Base-by-base conservation (phyloP, 1,140 invertebrate genomes). In the Chelonus insularis region DNA sequence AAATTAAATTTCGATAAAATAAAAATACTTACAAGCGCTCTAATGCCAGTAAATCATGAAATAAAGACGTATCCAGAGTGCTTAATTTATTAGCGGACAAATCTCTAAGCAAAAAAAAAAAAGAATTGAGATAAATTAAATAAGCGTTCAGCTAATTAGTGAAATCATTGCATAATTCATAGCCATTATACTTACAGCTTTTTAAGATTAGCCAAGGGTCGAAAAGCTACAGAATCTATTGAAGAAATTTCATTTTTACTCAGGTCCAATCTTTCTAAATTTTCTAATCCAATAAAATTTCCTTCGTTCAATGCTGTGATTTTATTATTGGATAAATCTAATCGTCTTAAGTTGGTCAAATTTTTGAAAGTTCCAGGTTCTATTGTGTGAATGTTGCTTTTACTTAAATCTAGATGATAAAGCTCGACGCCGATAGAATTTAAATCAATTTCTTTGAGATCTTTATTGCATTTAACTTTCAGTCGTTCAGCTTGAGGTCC, bases 311-410 rank as follows among this genome's bases (percentile, higher is more conserved):
- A 80, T 66, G 83, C 77, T 67, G 77, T 84, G 37, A 91, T 85
- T 62, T 84, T 83, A 74, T 91, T 91, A 48, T 77, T 74, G 0
- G 88, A 89, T 37, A 90, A 76, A 75, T 90, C 88, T 50, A 92
- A 75, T 54, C 86, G 82, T 73, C 86, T 85, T 2, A 92, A 77
- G 61, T 87, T 85, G 21, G 87, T 89, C 63, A 90, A 83, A 72
- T 89, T 88, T 62, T 81, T 82, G 66, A 91, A 95, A 50, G 87
- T 86, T 72, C 89, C 86, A 9, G 86, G 83, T 73, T 89, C 86
- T 60, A 95, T 86, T n/a, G 82, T 72, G 8, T 82, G 82, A 73
- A 96, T 90, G 57, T 87, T 84, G 78, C 95, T 96, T 73, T 86
- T 86, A 66, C 89, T 91, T 29, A 95, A 77, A 75, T 91, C 88